Evolutionary conservation across 2,888 invertebrate species (phyloP), one percentile per base, ranked within the genome.

Genomic region (Taphrorychus bicolor): DNA sequence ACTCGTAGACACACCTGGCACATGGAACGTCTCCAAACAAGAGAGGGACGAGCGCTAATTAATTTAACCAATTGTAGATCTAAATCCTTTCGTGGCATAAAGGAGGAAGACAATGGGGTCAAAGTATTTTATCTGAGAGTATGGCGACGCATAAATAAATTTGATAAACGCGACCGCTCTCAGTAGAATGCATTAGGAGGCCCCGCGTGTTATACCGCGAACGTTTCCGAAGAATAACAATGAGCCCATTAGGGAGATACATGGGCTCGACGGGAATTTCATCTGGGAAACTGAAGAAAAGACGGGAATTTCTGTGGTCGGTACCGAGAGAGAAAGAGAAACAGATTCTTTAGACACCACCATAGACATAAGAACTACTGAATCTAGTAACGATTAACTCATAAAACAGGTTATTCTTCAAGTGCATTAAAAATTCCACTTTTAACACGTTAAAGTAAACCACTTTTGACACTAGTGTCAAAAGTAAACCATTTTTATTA

Each of bases 141-240:
- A 59, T 23, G 59, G 57, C 48, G 63, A 63, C 63, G 57, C 63
- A 63, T 63, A 63, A 63, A 56, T 63, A 63, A 63, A 57, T 63
- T 63, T 63, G 63, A 63, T 63, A 63, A 63, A 63, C 63, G 57
- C 56, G 57, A 57, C 51, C 57, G 63, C 63, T 63, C 49, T 21
- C 63, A 54, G 63, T 56, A 63, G 41, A 63, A 57, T 57, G 63
- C 63, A 63, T 63, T 63, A 63, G 48, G 40, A 57, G 62, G 32
- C 48, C 14, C 63, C 49, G 63, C 63, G 57, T 63, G 63, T 45
- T 56, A 57, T 63, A 63, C 63, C 53, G 49, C 11, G 63, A 57
- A 56, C 56, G 57, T 57, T 57, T 49, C 57, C 63, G 63, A 63
- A 63, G 63, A 63, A 63, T 63, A 63, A 63, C 63, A 63, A 63